These are phyloP conservation scores for Pangasius larnaudii DNA, from an alignment of 2,797 vertebrate species.

Conservation along the genomic window DNA sequence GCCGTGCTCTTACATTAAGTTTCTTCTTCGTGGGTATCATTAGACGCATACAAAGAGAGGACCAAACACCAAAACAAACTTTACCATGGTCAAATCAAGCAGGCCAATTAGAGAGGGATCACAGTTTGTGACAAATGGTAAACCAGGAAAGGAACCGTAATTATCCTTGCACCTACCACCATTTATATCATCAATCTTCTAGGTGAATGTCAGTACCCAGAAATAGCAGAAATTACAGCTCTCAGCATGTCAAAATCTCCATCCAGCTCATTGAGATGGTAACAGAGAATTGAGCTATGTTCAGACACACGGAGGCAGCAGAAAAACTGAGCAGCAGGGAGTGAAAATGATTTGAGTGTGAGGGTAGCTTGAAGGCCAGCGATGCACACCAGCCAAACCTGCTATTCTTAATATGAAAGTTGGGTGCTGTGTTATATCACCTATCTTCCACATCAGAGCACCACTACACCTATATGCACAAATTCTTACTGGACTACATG, in stretches of 20 bases:
- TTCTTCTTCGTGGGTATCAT: not conserved
- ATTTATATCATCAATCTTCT: not conserved
- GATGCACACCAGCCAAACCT: not conserved
- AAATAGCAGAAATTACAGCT: conserved; percentile 20
- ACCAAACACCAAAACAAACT: not conserved
- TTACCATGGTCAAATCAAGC: not conserved
- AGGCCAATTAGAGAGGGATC: not conserved
- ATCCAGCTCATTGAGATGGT: conserved; percentile 5
- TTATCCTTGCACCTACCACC: conserved; percentile 1
- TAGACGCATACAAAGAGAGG: not conserved
- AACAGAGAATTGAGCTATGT: conserved; percentile 13
- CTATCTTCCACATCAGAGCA: not conserved
- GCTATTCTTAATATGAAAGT: not conserved
- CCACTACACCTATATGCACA: not conserved
- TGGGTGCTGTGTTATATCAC: not conserved
- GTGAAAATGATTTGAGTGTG: conserved; percentile 10
- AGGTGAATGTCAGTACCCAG: conserved; percentile 1
- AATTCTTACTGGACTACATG: not conserved
- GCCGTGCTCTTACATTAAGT: too few species aligned
- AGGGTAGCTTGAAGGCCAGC: conserved; percentile 11
- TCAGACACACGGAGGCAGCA: not conserved
- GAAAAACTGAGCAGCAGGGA: not conserved
- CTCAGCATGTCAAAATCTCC: conserved; percentile 6
- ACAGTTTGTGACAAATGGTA: not conserved
- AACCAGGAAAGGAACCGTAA: conserved; percentile 3